Base-by-base conservation (phyloP, 2,113 vertebrate genomes). In the Scartelaos histophorus region DNA sequence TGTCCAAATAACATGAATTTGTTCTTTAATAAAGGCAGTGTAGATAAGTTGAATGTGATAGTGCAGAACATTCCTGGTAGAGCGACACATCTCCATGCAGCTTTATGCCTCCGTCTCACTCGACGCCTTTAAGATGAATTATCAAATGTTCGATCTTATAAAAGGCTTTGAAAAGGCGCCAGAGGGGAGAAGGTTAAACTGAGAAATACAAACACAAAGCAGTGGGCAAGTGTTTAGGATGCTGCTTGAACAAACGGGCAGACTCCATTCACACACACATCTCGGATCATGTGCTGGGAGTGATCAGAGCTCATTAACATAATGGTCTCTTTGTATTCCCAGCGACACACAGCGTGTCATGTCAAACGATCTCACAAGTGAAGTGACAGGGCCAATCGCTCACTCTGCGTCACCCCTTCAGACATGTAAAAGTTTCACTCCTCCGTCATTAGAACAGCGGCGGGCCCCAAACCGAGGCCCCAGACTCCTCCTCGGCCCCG, bases 381-480 rank as follows among this genome's bases (percentile, higher is more conserved):
- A 46, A 75, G 12, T 56, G 66, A 57, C 38, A 74, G 45, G 57
- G 53, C 19, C 47, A 49, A 53, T 67, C 71, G 24, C 15, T 9
- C 35, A 58, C 34, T 70, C 61, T 70, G 71, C 11, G 46, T 47
- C 69, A 66, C 38, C 43, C 11, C 66, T 68, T 67, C n/a, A 75
- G 35, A 61, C 68, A 79, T 85, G 75, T 73, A 71, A 78, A 82
- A 78, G 56, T 58, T 54, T 25, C 56, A 13, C 22, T 58, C 56
- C 56, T 58, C 21, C 70, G 77, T 78, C 70, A 73, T 85, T 74
- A 82, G 76, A 87, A 70, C 66, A 54, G 56, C 21, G 60, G 54
- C 22, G 16, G 7, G 78, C 73, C 46, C 70, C 67, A 35, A 69
- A 65, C 43, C 38, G 0, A 76, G 57, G 51, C 77, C 76, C 56